Evolutionary conservation across 2,797 vertebrate genomes (phyloP).

Genomic region (Mormyrus hasselquistii): DNA sequence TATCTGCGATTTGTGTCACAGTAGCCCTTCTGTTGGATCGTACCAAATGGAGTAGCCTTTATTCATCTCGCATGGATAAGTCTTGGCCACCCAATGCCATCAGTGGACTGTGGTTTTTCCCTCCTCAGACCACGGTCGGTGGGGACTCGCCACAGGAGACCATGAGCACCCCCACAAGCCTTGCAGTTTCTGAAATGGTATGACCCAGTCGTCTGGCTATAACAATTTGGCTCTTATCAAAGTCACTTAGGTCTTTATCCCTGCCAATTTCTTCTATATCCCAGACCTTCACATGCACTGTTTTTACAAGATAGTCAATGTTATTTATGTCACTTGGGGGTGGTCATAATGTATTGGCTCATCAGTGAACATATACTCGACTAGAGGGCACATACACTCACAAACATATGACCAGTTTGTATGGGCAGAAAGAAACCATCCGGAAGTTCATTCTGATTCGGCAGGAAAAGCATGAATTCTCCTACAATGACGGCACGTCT

Average conservation of each 20-base stretch:
- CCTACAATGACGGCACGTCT: conserved; percentile 4
- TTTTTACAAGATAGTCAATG: background rate
- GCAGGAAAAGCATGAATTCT: conserved; percentile 3
- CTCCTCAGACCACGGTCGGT: background rate
- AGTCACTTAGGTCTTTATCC: background rate
- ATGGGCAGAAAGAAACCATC: background rate
- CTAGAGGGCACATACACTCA: background rate
- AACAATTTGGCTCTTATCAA: background rate
- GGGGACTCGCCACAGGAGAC: background rate
- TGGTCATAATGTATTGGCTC: background rate
- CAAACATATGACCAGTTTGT: background rate
- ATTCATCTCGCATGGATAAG: background rate
- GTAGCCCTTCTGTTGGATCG: background rate
- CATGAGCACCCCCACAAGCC: background rate
- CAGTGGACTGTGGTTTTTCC: background rate
- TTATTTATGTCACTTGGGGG: background rate
- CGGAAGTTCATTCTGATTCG: background rate
- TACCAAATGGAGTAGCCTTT: background rate
- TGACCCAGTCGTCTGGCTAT: background rate
- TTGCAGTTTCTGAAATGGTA: background rate
- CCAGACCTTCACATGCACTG: background rate
- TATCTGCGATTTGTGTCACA: background rate
- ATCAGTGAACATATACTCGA: background rate
- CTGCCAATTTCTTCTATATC: background rate
- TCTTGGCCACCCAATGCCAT: background rate